Evolutionary conservation across 2,888 invertebrate genomes (phyloP).

Genomic region (Thera britannica): DNA sequence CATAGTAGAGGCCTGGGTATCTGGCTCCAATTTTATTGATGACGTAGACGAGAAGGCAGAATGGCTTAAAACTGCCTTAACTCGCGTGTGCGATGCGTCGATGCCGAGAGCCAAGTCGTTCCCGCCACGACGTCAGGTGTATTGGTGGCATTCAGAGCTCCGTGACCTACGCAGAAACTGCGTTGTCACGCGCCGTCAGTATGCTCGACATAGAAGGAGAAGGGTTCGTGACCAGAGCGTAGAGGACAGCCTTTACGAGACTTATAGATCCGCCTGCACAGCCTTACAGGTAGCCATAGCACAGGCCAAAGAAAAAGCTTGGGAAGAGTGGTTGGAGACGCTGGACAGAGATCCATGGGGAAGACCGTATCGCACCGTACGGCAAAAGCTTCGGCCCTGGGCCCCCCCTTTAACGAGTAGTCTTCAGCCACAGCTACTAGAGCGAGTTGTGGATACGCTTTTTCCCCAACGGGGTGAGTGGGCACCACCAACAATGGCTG

Average conservation of each 20-base stretch:
- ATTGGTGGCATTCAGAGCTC: constrained; percentile 2
- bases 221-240: neutral
- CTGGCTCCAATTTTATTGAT: neutral
- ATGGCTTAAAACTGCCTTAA: neutral
- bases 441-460: neutral
- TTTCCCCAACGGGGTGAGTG: constrained; percentile 2
- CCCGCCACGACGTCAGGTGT: neutral
- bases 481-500: neutral
- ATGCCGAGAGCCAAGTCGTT: neutral
- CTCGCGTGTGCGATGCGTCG: neutral
- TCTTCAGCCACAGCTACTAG: neutral
- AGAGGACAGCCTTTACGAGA: neutral
- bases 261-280: neutral
- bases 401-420: constrained; percentile 3
- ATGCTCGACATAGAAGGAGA: constrained; percentile 1
- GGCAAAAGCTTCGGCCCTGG: constrained; percentile 10
- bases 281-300: neutral
- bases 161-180: neutral
- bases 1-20: neutral
- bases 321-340: constrained; percentile 3
- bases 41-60: constrained; percentile 1
- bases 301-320: neutral
- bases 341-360: constrained; percentile 16
- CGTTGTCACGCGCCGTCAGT: constrained; percentile 6
- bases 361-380: constrained; percentile 2